Base-by-base conservation (phyloP, 1,140 invertebrate species). In the Reticulitermes speratus region DNA sequence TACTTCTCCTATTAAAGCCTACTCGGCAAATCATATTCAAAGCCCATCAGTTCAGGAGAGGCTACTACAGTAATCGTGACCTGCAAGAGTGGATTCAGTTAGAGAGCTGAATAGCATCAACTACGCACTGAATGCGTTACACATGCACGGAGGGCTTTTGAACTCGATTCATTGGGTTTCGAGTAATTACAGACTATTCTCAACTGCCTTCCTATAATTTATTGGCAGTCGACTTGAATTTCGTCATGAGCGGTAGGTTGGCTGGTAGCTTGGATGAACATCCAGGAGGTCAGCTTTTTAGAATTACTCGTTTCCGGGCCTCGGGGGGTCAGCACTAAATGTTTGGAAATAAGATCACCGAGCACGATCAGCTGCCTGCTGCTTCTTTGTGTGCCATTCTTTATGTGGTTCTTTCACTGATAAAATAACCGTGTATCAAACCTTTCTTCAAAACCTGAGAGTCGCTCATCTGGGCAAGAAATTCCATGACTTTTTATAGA, bases 221-320 rank as follows among this genome's bases (percentile, higher is more conserved):
- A 75, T 14, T 75, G n/a, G 52, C 14, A 21, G 52, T 21, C 52
- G 3, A 21, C 52, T 55, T 21, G 52, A 0, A 16, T 55, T 55
- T 55, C 52, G 52, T 55, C 52, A 55, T 21, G 52, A 55, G 16
- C 19, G 52, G 52, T 21, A 55, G 19, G 48, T 48, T 48, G 48
- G 59, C 59, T 65, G 19, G 16, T 65, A 23, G 59, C 65, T 30
- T 75, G 9, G n/a, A 30, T 75, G 65, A 30, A 30, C 65, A 30
- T 25, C 65, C 25, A 75, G 65, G 65, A 65, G 59, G 21, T 75
- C 65, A 30, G n/a, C 25, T 30, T 30, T 75, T 75, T 75, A 75
- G n/a, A 75, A 75, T 75, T 75, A 75, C 65, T 75, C 25, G 65
- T 75, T 75, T 75, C 65, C 25, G 65, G 65, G 25, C 65, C 65